phyloP scores from a whole-genome alignment of 1,140 invertebrate species.

The Belonocnema kinseyi region DNA sequence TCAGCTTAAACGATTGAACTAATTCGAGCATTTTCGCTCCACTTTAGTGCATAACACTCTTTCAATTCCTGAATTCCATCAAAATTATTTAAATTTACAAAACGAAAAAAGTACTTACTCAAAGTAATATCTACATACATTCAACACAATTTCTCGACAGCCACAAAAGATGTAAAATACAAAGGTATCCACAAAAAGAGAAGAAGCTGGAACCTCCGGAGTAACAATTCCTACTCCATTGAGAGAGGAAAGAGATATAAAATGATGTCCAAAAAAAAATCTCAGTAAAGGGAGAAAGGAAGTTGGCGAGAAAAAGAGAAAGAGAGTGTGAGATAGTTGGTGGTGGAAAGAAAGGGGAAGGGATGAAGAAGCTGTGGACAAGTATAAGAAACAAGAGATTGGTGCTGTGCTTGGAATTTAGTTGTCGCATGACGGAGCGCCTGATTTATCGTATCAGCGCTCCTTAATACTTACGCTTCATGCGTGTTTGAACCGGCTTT shows the following conservation, averaged over 20 bases:
- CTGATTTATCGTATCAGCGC: background rate
- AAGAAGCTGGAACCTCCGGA: too few relatives aligned
- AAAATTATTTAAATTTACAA: too few relatives aligned
- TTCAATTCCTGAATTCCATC: too few relatives aligned
- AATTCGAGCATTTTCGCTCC: too few relatives aligned
- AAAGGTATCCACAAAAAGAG: too few relatives aligned
- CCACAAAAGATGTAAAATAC: too few relatives aligned
- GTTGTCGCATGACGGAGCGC: conserved; percentile 7
- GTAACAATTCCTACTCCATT: background rate
- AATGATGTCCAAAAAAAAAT: background rate
- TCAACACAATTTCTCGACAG: too few relatives aligned
- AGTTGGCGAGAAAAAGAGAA: background rate
- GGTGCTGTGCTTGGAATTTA: conserved; percentile 19
- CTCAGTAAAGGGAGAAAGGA: background rate
- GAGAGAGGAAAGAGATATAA: background rate
- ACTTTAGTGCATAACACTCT: too few relatives aligned
- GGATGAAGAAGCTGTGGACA: conserved; percentile 20
- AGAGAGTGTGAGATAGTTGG: conserved; percentile 9
- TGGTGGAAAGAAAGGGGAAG: conserved; percentile 27
- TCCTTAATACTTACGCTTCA: background rate
- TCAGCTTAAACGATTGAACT: too few relatives aligned
- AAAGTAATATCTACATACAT: too few relatives aligned
- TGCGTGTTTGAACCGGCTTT: too few relatives aligned
- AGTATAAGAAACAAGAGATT: conserved; percentile 32
- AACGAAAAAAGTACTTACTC: too few relatives aligned